Conservation (phyloP, 2,113 vertebrate species). For the Phalacrocorax aristotelis region DNA sequence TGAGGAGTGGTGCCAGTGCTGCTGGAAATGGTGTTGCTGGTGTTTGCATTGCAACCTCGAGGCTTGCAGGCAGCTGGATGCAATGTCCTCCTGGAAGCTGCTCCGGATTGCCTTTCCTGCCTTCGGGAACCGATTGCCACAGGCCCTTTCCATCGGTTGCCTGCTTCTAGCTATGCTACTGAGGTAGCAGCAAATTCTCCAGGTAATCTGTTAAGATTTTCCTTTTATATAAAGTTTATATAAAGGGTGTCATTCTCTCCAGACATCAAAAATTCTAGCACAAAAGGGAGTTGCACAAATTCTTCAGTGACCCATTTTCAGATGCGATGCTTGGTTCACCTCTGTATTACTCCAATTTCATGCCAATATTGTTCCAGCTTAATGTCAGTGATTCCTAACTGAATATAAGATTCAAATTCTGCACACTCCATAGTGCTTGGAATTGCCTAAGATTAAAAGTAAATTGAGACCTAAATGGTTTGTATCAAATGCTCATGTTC, state of each 20-base stretch:
- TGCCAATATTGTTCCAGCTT: background rate
- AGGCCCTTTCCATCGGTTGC: background rate
- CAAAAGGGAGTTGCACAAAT: background rate
- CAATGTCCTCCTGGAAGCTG: rapidly evolving
- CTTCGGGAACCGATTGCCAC: background rate
- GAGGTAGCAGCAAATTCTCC: background rate
- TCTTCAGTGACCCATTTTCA: background rate
- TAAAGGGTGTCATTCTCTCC: background rate
- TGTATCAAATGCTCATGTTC: background rate
- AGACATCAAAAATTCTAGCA: background rate
- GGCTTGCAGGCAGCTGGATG: background rate
- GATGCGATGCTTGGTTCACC: background rate
- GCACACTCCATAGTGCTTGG: background rate
- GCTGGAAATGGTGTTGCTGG: background rate
- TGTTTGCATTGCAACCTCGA: background rate
- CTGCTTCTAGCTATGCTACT: background rate
- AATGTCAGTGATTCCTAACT: background rate
- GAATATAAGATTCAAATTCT: background rate
- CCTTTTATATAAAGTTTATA: background rate
- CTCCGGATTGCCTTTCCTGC: background rate
- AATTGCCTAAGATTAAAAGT: background rate
- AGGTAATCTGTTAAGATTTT: background rate
- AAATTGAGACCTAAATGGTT: background rate
- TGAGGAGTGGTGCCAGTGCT: background rate
- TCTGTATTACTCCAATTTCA: background rate